Conservation (phyloP, 2,888 invertebrate genomes). For the Orchestes rusci region DNA sequence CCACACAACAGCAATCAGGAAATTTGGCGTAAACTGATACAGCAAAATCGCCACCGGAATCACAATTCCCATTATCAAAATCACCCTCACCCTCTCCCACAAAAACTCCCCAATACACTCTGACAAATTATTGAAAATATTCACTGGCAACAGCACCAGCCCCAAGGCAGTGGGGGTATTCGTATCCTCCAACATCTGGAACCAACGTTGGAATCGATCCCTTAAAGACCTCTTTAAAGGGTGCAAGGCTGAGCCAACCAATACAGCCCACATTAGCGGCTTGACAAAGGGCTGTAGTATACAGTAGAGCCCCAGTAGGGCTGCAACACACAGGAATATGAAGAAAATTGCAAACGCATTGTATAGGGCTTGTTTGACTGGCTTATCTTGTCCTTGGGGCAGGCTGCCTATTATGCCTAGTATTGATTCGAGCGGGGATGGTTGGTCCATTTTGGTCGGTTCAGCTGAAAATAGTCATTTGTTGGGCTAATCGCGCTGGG, state of each 20-base stretch:
- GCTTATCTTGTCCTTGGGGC: constrained; percentile 75
- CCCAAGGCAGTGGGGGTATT: constrained; percentile 59
- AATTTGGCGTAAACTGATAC: constrained; percentile 65
- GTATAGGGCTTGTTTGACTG: constrained; percentile 86
- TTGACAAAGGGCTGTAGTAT: constrained; percentile 88
- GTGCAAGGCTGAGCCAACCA: constrained; percentile 95
- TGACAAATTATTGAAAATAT: constrained; percentile 67
- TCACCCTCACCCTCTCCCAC: constrained; percentile 57
- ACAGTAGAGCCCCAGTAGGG: constrained; percentile 71
- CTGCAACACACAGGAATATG: constrained; percentile 59
- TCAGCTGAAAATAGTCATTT: not conserved
- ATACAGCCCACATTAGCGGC: constrained; percentile 90
- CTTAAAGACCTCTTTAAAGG: constrained; percentile 85
- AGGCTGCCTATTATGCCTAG: constrained; percentile 61
- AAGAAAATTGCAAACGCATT: constrained; percentile 79
- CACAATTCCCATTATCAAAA: constrained; percentile 44
- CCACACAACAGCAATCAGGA: constrained; percentile 55
- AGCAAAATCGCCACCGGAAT: constrained; percentile 52
- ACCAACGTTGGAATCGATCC: constrained; percentile 70
- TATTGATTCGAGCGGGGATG: constrained; percentile 60
- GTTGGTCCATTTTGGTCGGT: constrained; percentile 37
- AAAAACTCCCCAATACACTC: constrained; percentile 67
- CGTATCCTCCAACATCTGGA: constrained; percentile 59
- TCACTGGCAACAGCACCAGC: constrained; percentile 60
- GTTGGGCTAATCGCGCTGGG: too few species aligned